phyloP scores from a whole-genome alignment of 2,888 invertebrate genomes.

The Xestia rhomboidea region DNA sequence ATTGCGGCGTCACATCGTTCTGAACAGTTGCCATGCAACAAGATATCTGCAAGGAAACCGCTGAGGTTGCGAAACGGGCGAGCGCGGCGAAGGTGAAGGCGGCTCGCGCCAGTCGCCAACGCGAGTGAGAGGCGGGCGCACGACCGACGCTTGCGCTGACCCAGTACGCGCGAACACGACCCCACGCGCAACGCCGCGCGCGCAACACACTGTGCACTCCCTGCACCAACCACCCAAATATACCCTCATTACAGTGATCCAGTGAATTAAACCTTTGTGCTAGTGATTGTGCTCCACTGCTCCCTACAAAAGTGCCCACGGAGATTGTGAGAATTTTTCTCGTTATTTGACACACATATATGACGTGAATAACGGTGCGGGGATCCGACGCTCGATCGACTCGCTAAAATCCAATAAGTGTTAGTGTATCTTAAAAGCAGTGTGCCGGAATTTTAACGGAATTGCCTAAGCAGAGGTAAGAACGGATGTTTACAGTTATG shows the following conservation, averaged over 20 bases:
- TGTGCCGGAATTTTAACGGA: constrained; percentile 90
- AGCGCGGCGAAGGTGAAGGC: constrained; percentile 84
- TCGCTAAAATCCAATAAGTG: constrained; percentile 88
- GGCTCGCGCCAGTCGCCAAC: constrained; percentile 84
- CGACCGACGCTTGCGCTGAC: constrained; percentile 79
- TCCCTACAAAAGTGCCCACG: constrained; percentile 67
- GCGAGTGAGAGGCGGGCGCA: constrained; percentile 84
- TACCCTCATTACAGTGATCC: constrained; percentile 71
- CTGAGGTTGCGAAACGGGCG: constrained; percentile 87
- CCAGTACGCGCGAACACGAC: constrained; percentile 62
- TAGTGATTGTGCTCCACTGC: constrained; percentile 81
- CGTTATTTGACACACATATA: constrained; percentile 88
- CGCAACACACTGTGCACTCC: constrained; percentile 72
- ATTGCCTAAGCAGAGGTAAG: constrained; percentile 89
- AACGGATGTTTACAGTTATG: constrained; percentile 89
- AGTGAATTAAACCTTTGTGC: constrained; percentile 79
- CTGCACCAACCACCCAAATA: constrained; percentile 74
- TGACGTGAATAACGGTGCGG: constrained; percentile 89
- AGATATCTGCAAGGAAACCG: constrained; percentile 86
- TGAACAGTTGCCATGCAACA: constrained; percentile 89
- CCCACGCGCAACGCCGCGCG: constrained; percentile 72
- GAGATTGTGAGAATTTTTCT: constrained; percentile 83
- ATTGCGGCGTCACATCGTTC: constrained; percentile 66
- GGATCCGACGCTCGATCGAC: constrained; percentile 86
- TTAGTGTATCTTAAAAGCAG: constrained; percentile 86